These are phyloP conservation scores for Glossosoma conforme DNA, from an alignment of 1,140 invertebrate species.

Conservation along the genomic window DNA sequence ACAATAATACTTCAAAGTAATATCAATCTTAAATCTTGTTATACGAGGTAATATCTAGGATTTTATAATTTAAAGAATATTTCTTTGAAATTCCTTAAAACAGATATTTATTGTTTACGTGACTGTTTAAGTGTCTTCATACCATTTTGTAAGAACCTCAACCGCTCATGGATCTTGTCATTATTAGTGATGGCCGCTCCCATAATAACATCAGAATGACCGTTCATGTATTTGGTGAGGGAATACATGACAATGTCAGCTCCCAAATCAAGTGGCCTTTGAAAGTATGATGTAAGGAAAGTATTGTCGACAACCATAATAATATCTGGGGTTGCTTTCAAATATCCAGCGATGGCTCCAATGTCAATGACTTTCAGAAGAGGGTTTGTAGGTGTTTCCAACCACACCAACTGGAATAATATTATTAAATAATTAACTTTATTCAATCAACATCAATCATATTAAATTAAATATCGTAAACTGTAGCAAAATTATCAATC, in stretches of 20 bases:
- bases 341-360: slow-evolving; percentile 61
- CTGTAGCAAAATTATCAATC: too few relatives aligned
- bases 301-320: slow-evolving; percentile 95
- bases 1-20: too few relatives aligned
- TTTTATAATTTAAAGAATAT: too few relatives aligned
- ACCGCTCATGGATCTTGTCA: slow-evolving; percentile 63
- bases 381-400: slow-evolving; percentile 98
- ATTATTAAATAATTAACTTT: too few relatives aligned
- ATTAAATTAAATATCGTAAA: too few relatives aligned
- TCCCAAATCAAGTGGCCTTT: slow-evolving; percentile 85
- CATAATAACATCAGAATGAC: slow-evolving; percentile 97
- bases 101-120: background rate
- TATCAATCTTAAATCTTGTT: too few relatives aligned
- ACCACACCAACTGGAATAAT: slow-evolving; percentile 79
- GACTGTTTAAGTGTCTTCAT: slow-evolving; percentile 32
- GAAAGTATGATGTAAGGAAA: slow-evolving; percentile 93
- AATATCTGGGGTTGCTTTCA: slow-evolving; percentile 59
- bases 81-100: too few relatives aligned
- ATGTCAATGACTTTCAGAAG: slow-evolving; percentile 90
- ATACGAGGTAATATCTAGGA: too few relatives aligned
- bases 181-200: slow-evolving; percentile 76
- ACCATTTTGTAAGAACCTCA: slow-evolving; percentile 91
- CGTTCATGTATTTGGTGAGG: slow-evolving; percentile 97
- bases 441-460: too few relatives aligned
- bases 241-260: slow-evolving; percentile 93